Conservation (phyloP, 1,140 invertebrate species). For the Magallana ariakensis region DNA sequence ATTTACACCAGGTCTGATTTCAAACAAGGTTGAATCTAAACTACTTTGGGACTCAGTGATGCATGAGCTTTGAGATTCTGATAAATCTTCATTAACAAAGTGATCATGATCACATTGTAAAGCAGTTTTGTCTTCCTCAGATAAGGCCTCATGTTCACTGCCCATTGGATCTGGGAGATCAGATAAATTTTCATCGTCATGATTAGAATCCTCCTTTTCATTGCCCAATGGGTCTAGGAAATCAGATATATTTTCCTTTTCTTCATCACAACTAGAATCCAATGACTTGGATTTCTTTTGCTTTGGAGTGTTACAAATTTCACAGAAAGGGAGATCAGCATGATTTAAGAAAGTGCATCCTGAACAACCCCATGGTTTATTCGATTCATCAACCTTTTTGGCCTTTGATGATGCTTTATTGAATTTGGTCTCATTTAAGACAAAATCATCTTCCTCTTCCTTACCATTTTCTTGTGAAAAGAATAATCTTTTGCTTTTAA, state of each 20-base stretch:
- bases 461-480: neutral
- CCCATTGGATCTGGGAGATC: no score
- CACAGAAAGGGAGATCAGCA: conserved; percentile 67
- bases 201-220: neutral
- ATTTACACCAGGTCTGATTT: neutral
- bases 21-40: neutral
- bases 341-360: conserved; percentile 73
- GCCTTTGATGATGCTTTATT: conserved; percentile 21
- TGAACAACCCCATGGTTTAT: conserved; percentile 61
- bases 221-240: neutral
- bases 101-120: neutral
- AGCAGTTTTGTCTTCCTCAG: neutral
- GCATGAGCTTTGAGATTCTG: neutral
- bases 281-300: neutral
- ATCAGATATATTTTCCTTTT: neutral
- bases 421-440: conserved; percentile 6
- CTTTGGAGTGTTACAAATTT: conserved; percentile 73
- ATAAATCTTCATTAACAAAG: neutral
- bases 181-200: neutral
- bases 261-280: neutral
- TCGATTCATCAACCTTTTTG: neutral
- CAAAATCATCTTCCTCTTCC: conserved; percentile 52
- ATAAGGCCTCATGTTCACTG: neutral
- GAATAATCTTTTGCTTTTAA: neutral
- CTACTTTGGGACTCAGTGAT: neutral